phyloP scores from a whole-genome alignment of 92 coral and sea anemone genomes.

The Actinostola sp. region DNA sequence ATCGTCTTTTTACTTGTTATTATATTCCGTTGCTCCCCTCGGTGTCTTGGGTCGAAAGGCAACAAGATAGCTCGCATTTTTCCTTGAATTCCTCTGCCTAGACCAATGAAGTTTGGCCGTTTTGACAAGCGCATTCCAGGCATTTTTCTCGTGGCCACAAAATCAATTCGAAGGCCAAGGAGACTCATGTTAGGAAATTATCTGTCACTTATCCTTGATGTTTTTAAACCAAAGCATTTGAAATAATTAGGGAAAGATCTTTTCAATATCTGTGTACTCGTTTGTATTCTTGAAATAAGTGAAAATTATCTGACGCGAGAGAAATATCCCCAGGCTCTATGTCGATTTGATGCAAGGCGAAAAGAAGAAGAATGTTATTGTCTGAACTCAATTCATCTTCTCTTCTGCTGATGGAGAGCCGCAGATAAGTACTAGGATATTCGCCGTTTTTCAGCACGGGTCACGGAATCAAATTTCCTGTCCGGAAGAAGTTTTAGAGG shows the following conservation, averaged over 20 bases:
- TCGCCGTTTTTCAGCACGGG: conserved; percentile 19
- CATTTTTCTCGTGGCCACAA: conserved; percentile 35
- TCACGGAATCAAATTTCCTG: conserved; percentile 44
- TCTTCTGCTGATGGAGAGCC: conserved; percentile 6
- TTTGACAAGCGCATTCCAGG: conserved; percentile 27
- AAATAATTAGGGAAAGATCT: conserved; percentile 7
- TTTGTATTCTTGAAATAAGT: not conserved
- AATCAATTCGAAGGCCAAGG: conserved; percentile 21
- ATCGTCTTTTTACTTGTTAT: not conserved
- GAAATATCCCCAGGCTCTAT: conserved; percentile 15
- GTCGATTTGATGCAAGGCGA: not conserved
- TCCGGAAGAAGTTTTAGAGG: conserved; percentile 24
- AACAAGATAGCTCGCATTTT: conserved; percentile 5
- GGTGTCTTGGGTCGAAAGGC: conserved; percentile 19
- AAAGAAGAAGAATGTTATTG: conserved; percentile 2
- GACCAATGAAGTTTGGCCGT: conserved; percentile 20
- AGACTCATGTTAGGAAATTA: conserved; percentile 6
- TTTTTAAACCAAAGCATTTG: conserved; percentile 6
- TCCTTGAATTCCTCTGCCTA: not conserved
- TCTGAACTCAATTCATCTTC: conserved; percentile 6
- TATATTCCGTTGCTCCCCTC: conserved; percentile 16
- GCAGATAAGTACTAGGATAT: conserved; percentile 22
- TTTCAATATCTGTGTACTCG: conserved; percentile 5
- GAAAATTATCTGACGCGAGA: not conserved
- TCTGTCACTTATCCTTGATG: conserved; percentile 17